Conservation (phyloP, 2,888 invertebrate species). For the Cerceris ruficornis region DNA sequence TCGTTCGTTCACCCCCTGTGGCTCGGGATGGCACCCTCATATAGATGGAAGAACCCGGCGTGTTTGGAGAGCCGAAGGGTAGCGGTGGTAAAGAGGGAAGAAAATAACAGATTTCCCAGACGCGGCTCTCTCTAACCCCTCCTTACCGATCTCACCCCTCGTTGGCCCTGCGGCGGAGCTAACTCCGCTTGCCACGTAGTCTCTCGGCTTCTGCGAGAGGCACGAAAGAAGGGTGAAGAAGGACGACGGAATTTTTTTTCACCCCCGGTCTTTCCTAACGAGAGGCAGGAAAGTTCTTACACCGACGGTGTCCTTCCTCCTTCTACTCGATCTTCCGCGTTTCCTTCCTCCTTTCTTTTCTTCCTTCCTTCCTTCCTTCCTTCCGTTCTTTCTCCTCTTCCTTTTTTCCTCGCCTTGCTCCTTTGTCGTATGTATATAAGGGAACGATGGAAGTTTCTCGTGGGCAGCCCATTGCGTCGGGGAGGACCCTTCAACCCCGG, state of each 20-base stretch:
- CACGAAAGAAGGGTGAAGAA: slow-evolving; percentile 15
- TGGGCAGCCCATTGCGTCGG: slow-evolving; percentile 61
- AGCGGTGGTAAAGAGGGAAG: slow-evolving; percentile 56
- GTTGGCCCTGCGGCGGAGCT: neutral
- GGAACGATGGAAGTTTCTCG: slow-evolving; percentile 51
- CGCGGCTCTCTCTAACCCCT: slow-evolving; percentile 52
- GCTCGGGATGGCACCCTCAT: slow-evolving; percentile 57
- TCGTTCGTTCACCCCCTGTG: slow-evolving; percentile 63
- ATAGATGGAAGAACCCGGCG: slow-evolving; percentile 46
- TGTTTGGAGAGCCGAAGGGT: slow-evolving; percentile 55
- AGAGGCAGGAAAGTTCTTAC: slow-evolving; percentile 64
- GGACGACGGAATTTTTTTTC: slow-evolving; percentile 45
- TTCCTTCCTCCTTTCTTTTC: slow-evolving; percentile 8
- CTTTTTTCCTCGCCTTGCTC: slow-evolving; percentile 32
- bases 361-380: slow-evolving; percentile 15
- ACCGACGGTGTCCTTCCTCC: slow-evolving; percentile 28
- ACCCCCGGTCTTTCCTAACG: slow-evolving; percentile 48
- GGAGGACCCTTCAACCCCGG: slow-evolving; percentile 62
- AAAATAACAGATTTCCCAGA: slow-evolving; percentile 71
- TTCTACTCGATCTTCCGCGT: slow-evolving; percentile 5
- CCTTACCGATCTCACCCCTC: neutral
- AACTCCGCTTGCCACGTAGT: slow-evolving; percentile 29
- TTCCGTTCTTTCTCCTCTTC: slow-evolving; percentile 11
- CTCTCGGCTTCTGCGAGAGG: slow-evolving; percentile 25
- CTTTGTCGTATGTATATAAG: slow-evolving; percentile 49